Evolutionary conservation across 2,113 vertebrate species (phyloP).

Genomic region (Lucifuga dentata): DNA sequence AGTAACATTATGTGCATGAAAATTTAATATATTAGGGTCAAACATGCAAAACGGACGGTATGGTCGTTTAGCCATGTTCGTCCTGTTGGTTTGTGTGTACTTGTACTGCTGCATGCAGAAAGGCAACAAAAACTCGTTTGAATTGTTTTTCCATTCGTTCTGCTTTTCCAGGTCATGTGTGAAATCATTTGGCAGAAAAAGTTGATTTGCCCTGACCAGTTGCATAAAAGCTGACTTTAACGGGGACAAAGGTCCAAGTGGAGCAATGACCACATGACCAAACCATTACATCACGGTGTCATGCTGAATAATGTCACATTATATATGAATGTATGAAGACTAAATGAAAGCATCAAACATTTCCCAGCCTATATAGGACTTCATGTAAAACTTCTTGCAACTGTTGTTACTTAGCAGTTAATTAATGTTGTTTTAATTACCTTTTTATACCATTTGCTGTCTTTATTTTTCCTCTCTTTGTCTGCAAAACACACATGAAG

Average conservation of each 20-base stretch:
- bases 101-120: neutral
- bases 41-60: too few species aligned
- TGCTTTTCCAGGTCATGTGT: neutral
- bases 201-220: neutral
- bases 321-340: neutral
- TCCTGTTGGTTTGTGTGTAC: neutral
- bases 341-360: neutral
- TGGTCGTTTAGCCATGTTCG: too few species aligned
- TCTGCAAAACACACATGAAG: too few species aligned
- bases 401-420: too few species aligned
- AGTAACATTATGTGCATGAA: too few species aligned
- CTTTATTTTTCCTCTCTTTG: too few species aligned
- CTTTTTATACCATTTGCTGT: too few species aligned
- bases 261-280: neutral
- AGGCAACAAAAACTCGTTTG: neutral
- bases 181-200: slow-evolving; percentile 5
- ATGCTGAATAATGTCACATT: neutral
- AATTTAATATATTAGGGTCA: too few species aligned
- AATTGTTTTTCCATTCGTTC: neutral
- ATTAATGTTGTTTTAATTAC: too few species aligned
- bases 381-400: too few species aligned
- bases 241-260: slow-evolving; percentile 9
- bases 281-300: slow-evolving; percentile 7
- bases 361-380: neutral
- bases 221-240: slow-evolving; percentile 2